Evolutionary conservation across 1,140 invertebrate species (phyloP).

Genomic region (Drosophila lini): DNA sequence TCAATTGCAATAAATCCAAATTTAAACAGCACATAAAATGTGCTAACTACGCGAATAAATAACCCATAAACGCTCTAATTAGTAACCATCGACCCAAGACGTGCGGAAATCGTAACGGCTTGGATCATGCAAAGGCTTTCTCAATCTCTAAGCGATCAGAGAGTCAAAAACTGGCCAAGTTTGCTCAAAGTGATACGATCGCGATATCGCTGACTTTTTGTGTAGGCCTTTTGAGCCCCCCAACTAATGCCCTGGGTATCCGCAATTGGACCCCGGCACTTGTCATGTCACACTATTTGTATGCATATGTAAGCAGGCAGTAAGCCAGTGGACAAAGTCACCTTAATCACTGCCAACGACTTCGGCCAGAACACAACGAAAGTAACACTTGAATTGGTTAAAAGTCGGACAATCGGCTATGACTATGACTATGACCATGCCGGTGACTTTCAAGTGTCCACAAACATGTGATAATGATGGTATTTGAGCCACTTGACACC

Average conservation of each 20-base stretch:
- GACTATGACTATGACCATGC: slow-evolving; percentile 27
- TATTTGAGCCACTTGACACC: slow-evolving; percentile 24
- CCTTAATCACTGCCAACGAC: slow-evolving; percentile 31
- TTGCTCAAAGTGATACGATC: not conserved
- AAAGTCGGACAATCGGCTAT: slow-evolving; percentile 3
- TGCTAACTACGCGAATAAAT: slow-evolving; percentile 72
- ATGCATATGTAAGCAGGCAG: slow-evolving; percentile 25
- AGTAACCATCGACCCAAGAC: slow-evolving; percentile 68
- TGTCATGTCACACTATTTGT: slow-evolving; percentile 1
- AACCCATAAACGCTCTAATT: slow-evolving; percentile 78
- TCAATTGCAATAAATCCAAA: slow-evolving; percentile 76
- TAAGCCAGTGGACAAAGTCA: slow-evolving; percentile 30
- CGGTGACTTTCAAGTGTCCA: slow-evolving; percentile 40
- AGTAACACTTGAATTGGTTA: slow-evolving; percentile 44
- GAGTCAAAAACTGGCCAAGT: not conserved
- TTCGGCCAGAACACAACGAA: slow-evolving; percentile 4
- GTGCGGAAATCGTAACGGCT: slow-evolving; percentile 38
- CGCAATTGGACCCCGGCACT: slow-evolving; percentile 7
- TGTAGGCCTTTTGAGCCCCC: slow-evolving; percentile 1
- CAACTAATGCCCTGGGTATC: slow-evolving; percentile 14
- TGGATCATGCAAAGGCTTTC: slow-evolving; percentile 22
- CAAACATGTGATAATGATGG: slow-evolving; percentile 42
- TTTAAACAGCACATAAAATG: slow-evolving; percentile 77
- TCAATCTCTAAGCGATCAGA: not conserved
- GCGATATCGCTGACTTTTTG: slow-evolving; percentile 1